A percentile compares a stretch with the other conserved stretches of the same genome.
phyloP scores from a whole-genome alignment of 2,888 invertebrate species.

The Hyalella azteca region DNA sequence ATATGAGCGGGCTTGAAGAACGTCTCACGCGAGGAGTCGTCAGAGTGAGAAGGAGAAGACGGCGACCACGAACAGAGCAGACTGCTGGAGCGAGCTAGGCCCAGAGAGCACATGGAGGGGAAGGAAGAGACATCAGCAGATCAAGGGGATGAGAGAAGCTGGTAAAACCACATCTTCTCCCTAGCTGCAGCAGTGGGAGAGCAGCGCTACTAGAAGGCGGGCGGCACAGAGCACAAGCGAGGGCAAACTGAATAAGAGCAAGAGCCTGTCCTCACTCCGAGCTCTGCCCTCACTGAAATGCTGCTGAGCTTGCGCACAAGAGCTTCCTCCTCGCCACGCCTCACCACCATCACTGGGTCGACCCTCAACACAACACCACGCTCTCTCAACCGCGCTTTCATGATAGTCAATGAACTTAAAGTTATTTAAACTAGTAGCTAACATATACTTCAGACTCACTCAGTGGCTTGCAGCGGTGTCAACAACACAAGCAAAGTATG shows the following conservation, averaged over 20 bases:
- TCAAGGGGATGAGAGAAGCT: constrained; percentile 1
- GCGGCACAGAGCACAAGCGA: constrained; percentile 21
- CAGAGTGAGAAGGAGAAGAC: constrained; percentile 12
- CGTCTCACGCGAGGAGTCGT: not conserved
- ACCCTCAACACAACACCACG: constrained; percentile 17
- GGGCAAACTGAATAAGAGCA: constrained; percentile 18
- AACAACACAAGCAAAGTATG: not conserved
- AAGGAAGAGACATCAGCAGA: not conserved
- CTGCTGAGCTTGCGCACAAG: constrained; percentile 17
- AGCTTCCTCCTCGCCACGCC: constrained; percentile 28
- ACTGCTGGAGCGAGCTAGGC: constrained; percentile 21
- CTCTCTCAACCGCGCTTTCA: constrained; percentile 1
- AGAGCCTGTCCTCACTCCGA: constrained; percentile 12
- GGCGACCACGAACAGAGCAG: constrained; percentile 35
- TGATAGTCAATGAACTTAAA: constrained; percentile 20
- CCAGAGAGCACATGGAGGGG: constrained; percentile 38
- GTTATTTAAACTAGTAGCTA: constrained; percentile 6
- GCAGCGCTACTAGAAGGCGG: not conserved
- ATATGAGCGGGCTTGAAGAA: constrained; percentile 22
- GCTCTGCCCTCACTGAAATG: constrained; percentile 11
- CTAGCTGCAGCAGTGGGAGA: constrained; percentile 16
- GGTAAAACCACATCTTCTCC: constrained; percentile 14
- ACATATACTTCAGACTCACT: no score
- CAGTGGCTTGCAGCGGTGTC: no score
- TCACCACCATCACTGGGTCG: constrained; percentile 19